Evolutionary conservation across 2,888 invertebrate genomes (phyloP).

Genomic region (Conops quadrifasciatus): DNA sequence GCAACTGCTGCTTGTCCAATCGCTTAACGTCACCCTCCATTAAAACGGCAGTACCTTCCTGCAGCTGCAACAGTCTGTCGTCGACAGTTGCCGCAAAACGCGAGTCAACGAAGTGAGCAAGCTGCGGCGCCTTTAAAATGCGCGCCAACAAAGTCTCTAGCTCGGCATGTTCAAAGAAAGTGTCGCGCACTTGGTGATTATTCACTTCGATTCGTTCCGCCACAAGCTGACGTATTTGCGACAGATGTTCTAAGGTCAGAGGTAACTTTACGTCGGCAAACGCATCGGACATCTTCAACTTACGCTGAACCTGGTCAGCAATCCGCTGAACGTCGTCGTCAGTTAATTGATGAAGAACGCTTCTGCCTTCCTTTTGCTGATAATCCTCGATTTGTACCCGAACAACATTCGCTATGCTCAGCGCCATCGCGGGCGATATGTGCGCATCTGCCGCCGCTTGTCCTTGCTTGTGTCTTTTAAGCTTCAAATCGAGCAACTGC

Average conservation of each 20-base stretch:
- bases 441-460: conserved; percentile 31
- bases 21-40: conserved; percentile 34
- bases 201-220: conserved; percentile 52
- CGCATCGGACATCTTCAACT: conserved; percentile 46
- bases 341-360: conserved; percentile 44
- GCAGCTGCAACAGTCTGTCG: conserved; percentile 55
- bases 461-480: conserved; percentile 46
- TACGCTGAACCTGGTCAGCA: conserved; percentile 52
- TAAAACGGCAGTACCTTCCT: conserved; percentile 47
- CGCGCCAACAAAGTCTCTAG: conserved; percentile 60
- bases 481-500: conserved; percentile 58
- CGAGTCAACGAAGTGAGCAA: conserved; percentile 53
- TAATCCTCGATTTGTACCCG: conserved; percentile 55
- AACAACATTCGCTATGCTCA: conserved; percentile 55
- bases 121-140: conserved; percentile 58
- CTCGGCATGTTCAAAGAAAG: conserved; percentile 57
- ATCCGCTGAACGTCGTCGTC: conserved; percentile 56
- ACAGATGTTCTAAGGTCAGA: conserved; percentile 60
- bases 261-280: conserved; percentile 44
- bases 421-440: conserved; percentile 52
- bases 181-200: conserved; percentile 51
- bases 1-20: conserved; percentile 64
- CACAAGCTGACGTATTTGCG: conserved; percentile 60
- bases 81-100: conserved; percentile 55
- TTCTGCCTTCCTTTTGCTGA: conserved; percentile 39